Conservation (phyloP, 2,888 invertebrate species). For the Cerastis rubricosa region DNA sequence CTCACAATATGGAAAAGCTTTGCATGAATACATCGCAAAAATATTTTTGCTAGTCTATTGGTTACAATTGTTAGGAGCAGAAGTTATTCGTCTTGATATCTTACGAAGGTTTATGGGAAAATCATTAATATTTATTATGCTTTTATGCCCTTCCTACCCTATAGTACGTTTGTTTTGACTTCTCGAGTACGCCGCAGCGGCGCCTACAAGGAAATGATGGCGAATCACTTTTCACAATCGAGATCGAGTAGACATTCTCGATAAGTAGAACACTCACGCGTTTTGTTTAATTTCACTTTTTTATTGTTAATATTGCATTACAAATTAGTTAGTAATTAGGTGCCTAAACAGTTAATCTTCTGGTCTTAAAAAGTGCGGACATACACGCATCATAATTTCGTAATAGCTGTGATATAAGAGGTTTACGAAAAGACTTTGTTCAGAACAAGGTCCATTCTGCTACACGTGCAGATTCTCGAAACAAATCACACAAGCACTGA, state of each 20-base stretch:
- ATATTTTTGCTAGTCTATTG: conserved; percentile 1
- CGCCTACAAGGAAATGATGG: conserved; percentile 82
- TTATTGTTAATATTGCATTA: conserved; percentile 64
- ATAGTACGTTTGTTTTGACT: conserved; percentile 78
- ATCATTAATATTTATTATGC: conserved; percentile 43
- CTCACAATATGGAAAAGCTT: not conserved
- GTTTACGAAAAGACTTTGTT: not conserved
- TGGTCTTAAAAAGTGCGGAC: conserved; percentile 22
- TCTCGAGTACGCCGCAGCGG: conserved; percentile 75
- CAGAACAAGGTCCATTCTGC: not conserved
- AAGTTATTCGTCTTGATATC: conserved; percentile 1
- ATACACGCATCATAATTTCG: conserved; percentile 17
- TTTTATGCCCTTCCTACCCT: conserved; percentile 65
- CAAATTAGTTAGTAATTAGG: conserved; percentile 48
- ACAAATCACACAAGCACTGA: conserved; percentile 14
- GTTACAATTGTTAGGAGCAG: conserved; percentile 3
- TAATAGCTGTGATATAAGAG: conserved; percentile 14
- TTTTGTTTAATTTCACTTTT: conserved; percentile 82
- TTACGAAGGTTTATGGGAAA: conserved; percentile 3
- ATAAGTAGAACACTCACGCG: conserved; percentile 80
- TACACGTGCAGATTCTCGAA: not conserved
- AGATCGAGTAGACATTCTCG: conserved; percentile 79
- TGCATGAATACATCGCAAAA: not conserved
- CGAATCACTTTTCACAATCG: conserved; percentile 77
- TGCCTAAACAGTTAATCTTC: conserved; percentile 34